Conservation (phyloP, 1,140 invertebrate genomes). For the Zaprionus ghesquierei region DNA sequence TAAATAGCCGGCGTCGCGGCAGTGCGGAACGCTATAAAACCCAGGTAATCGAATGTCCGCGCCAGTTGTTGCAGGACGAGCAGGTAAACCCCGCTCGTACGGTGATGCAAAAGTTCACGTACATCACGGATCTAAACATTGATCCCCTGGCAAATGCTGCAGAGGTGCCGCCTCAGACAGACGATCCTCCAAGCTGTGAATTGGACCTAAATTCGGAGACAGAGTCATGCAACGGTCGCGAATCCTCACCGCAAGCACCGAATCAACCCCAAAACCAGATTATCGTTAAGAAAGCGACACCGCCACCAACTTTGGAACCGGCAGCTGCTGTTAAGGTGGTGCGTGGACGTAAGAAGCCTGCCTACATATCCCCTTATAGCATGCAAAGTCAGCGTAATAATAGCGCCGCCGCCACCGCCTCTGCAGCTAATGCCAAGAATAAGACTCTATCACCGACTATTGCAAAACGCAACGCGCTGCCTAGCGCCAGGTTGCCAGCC, state of each 20-base stretch:
- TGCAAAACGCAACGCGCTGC: conserved; percentile 54
- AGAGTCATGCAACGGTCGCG: conserved; percentile 72
- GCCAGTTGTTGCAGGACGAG: conserved; percentile 79
- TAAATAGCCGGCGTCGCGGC: conserved; percentile 51
- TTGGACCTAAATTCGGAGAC: conserved; percentile 84
- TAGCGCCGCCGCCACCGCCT: conserved; percentile 42
- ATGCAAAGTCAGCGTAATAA: conserved; percentile 78
- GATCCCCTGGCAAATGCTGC: conserved; percentile 25
- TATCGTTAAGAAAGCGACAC: background rate
- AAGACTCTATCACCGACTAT: conserved; percentile 61
- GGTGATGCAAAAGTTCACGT: conserved; percentile 70
- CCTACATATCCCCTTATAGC: conserved; percentile 87
- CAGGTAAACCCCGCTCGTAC: conserved; percentile 82
- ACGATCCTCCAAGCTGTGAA: conserved; percentile 82
- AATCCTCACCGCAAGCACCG: conserved; percentile 9
- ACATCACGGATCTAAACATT: conserved; percentile 57
- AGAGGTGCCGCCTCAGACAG: conserved; percentile 74
- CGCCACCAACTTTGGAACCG: conserved; percentile 34
- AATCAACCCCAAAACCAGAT: background rate
- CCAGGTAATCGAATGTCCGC: conserved; percentile 68
- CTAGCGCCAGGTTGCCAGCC: conserved; percentile 21
- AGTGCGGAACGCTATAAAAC: conserved; percentile 76
- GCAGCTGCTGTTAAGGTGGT: conserved; percentile 86
- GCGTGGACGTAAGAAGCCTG: conserved; percentile 89
- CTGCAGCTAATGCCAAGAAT: conserved; percentile 48